Evolutionary conservation across 2,888 invertebrate species (phyloP), one percentile per base, ranked within the genome.

Genomic region (Seira musarum): DNA sequence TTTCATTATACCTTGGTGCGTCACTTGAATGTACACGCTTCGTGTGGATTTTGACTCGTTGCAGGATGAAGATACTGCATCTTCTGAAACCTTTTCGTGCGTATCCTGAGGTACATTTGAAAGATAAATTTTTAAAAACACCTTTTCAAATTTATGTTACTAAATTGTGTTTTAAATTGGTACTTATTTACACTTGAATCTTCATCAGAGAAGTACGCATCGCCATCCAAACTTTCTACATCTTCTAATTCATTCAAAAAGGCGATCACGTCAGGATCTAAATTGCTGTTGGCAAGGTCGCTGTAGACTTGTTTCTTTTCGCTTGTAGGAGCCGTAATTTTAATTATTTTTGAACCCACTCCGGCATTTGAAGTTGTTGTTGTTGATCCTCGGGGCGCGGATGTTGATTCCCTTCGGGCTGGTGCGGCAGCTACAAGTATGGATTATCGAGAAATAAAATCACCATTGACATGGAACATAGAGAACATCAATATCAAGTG

Each of bases 61-160:
- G 78, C 88, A 89, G 70, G 90, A 90, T 1, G 91, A 91, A n/a
- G 90, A 90, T 1, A 91, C 91, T 87, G 90, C 90, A 83, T 91
- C 90, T 83, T 91, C 91, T 3, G 85, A 84, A 35, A 83, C 85
- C 77, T 84, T 86, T 64, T 87, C 87, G 17, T 84, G 85, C 25
- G 67, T 70, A 40, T 84, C 84, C 84, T 85, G 13, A 40, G 40
- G 30, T 65, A 65, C 65, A n/a, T 17, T 30, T 46, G 46, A 3
- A 46, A 46, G 24, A 21, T 67, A 46, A 40, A 35, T 5, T 3
- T 72, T 70, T 78, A 77, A 71, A 77, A 15, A 63, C 25, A 15
- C 24, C 13, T 19, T 63, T 25, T 65, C 40, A n/a, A 46, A 64
- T 8, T 49, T n/a, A n/a, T n/a, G n/a, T n/a, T n/a, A n/a, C n/a